Evolutionary conservation across 2,113 vertebrate genomes (phyloP).

Genomic region (Otolemur garnettii): DNA sequence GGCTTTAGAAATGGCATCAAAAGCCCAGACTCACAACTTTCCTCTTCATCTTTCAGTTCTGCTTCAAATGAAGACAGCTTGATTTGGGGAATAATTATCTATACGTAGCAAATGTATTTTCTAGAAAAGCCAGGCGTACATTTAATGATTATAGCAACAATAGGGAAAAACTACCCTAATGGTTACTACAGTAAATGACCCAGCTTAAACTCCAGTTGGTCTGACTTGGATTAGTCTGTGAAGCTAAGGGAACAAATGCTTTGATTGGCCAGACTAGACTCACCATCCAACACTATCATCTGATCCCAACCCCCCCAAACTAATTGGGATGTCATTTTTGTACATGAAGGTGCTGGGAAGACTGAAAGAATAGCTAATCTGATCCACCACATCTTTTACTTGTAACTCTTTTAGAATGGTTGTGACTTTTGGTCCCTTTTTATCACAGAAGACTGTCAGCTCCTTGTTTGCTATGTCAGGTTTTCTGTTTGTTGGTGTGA

Average conservation of each 20-base stretch:
- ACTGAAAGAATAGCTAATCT: not conserved
- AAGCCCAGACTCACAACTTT: not conserved
- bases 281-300: not conserved
- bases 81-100: not conserved
- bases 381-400: not conserved
- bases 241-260: not conserved
- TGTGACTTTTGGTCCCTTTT: not conserved
- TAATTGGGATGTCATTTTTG: not conserved
- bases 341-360: not conserved
- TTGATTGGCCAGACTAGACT: not conserved
- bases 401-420: not conserved
- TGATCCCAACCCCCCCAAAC: not conserved
- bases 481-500: not conserved
- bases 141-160: not conserved
- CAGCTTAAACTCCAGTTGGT: not conserved
- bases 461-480: not conserved
- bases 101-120: not conserved
- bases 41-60: not conserved
- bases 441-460: not conserved
- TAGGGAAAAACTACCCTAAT: not conserved
- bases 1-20: not conserved
- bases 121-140: not conserved
- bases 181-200: not conserved
- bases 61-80: not conserved
- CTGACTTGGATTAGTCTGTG: not conserved